Evolutionary conservation across 2,888 invertebrate species (phyloP).

Genomic region (Drosophila subsilvestris): DNA sequence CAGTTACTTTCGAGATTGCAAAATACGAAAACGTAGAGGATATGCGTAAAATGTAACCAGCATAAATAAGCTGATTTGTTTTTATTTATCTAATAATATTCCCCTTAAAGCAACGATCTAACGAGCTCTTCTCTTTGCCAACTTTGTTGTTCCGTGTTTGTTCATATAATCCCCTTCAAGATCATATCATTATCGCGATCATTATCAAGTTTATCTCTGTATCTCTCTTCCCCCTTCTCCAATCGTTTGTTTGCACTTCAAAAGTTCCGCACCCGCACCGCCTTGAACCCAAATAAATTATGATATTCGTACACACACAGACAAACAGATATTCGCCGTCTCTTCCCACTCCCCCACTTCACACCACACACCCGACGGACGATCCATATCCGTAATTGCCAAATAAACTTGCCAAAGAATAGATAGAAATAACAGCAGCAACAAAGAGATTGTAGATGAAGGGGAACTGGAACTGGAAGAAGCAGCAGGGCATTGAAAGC

Average conservation of each 20-base stretch:
- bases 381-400: constrained; percentile 24
- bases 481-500: not conserved
- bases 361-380: not conserved
- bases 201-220: constrained; percentile 31
- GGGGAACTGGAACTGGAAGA: not conserved
- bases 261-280: constrained; percentile 40
- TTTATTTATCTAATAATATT: not conserved
- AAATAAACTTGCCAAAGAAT: constrained; percentile 2
- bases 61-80: not conserved
- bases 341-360: not conserved
- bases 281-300: constrained; percentile 47
- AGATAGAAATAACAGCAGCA: constrained; percentile 22
- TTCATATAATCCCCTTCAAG: not conserved
- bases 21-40: not conserved
- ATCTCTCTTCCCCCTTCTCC: constrained; percentile 3
- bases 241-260: constrained; percentile 38
- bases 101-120: no score
- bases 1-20: not conserved
- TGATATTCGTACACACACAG: constrained; percentile 9
- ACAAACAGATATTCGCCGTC: not conserved
- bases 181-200: constrained; percentile 20
- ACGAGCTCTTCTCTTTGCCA: no score
- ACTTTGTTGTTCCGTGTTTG: not conserved
- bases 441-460: not conserved
- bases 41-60: not conserved